phyloP scores from a whole-genome alignment of 92 coral and sea anemone species.

The Diadumene lineata region DNA sequence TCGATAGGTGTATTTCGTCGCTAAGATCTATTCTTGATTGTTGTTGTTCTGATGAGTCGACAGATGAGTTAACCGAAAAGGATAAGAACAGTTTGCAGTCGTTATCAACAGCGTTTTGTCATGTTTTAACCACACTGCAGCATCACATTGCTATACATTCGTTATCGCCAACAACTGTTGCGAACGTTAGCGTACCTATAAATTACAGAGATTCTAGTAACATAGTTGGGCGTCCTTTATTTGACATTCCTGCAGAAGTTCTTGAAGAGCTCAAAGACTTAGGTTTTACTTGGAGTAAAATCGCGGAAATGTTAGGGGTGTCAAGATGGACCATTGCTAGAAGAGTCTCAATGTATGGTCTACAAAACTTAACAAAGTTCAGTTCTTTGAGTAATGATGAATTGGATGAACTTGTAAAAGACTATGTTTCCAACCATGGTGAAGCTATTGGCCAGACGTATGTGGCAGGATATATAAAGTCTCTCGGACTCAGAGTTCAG shows the following conservation, averaged over 20 bases:
- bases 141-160: no score
- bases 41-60: not conserved
- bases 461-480: constrained; percentile 45
- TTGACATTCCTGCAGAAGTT: constrained; percentile 27
- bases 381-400: constrained; percentile 39
- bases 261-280: constrained; percentile 31
- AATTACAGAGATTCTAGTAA: no score
- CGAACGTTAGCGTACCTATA: no score
- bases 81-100: no score
- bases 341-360: constrained; percentile 31
- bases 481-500: constrained; percentile 50
- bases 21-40: not conserved
- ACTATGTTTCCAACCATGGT: constrained; percentile 35
- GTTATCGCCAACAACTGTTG: no score
- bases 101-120: no score
- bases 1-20: not conserved
- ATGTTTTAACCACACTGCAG: no score
- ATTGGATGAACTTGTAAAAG: constrained; percentile 30
- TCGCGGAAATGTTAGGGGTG: constrained; percentile 33
- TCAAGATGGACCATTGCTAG: constrained; percentile 52
- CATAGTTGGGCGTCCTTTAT: not conserved
- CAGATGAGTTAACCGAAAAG: no score
- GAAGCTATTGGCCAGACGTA: constrained; percentile 39
- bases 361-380: constrained; percentile 13
- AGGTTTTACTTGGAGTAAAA: constrained; percentile 31